Base-by-base conservation (phyloP, 1,140 invertebrate genomes). In the Cotesia typhae region DNA sequence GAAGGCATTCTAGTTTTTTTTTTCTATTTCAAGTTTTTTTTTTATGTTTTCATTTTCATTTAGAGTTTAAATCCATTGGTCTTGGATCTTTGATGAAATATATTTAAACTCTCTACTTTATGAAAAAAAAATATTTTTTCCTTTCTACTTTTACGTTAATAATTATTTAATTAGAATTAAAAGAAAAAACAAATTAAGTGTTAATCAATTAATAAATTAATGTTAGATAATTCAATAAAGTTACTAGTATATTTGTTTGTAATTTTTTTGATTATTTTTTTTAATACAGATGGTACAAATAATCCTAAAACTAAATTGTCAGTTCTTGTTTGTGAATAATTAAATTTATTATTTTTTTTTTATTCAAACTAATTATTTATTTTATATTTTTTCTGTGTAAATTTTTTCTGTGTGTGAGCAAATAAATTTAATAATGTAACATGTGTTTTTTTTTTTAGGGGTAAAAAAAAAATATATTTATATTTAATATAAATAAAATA, bases 221-320 rank as follows among this genome's bases (percentile, higher is more conserved):
- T 28, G 28, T 28, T 28, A 28, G 28, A 28, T 28, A 28, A 28
- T 28, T 28, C 28, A 28, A 28, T 28, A 28, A 28, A 28, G 38
- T 67, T 69, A 20, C 36, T 28, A 59, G 7, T 65, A 38, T 76
- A 74, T 75, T 78, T 73, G 52, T 20, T 73, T 70, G 57, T 68
- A 76, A 76, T 73, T 66, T 67, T 70, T 70, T 53, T 55, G 28
- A 74, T 65, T 67, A 68, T 38, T 10, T 64, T 72, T 59, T 69
- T 85, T 84, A 83, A 79, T 85, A 84, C 81, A 83, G 83, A 82
- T 85, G 83, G 82, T 84, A 84, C 83, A 84, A 84, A 84, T 84
- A 77, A 79, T 84, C 81, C 82, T 84, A 84, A 78, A 80, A 81
- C 79, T 81, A 74, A 71, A 72, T 73, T 74, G 75, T 77, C 67